phyloP scores from a whole-genome alignment of 2,113 vertebrate genomes.

The Paramormyrops kingsleyae region DNA sequence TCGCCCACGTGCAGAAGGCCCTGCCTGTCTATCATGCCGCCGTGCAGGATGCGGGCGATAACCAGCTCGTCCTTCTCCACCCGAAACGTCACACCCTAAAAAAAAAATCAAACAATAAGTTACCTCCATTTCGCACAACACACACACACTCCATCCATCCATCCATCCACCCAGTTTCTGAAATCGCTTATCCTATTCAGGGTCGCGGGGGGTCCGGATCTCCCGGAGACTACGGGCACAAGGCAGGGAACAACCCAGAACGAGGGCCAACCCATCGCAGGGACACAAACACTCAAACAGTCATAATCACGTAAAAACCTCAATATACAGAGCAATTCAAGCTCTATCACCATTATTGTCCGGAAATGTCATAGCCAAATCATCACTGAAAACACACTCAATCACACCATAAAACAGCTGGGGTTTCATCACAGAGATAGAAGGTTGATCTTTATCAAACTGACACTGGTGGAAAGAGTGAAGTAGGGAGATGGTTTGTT shows the following conservation, averaged over 20 bases:
- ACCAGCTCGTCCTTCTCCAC: constrained; percentile 92
- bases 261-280: too few species aligned
- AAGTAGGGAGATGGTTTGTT: background rate
- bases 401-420: background rate
- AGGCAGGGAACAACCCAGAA: too few species aligned
- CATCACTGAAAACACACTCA: background rate
- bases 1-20: constrained; percentile 94
- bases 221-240: too few species aligned
- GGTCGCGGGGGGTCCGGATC: too few species aligned
- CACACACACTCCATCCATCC: too few species aligned
- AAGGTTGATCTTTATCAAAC: background rate
- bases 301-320: background rate
- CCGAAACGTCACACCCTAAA: constrained; percentile 89
- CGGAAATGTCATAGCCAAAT: background rate
- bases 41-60: constrained; percentile 90
- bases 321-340: background rate
- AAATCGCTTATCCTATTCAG: too few species aligned
- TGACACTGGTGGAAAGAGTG: background rate
- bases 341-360: background rate
- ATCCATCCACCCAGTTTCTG: too few species aligned
- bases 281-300: background rate
- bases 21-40: constrained; percentile 94
- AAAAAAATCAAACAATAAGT: constrained; percentile 16
- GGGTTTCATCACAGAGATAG: background rate
- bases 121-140: background rate